Conservation (phyloP, 2,888 invertebrate species). For the Eristalis arbustorum region DNA sequence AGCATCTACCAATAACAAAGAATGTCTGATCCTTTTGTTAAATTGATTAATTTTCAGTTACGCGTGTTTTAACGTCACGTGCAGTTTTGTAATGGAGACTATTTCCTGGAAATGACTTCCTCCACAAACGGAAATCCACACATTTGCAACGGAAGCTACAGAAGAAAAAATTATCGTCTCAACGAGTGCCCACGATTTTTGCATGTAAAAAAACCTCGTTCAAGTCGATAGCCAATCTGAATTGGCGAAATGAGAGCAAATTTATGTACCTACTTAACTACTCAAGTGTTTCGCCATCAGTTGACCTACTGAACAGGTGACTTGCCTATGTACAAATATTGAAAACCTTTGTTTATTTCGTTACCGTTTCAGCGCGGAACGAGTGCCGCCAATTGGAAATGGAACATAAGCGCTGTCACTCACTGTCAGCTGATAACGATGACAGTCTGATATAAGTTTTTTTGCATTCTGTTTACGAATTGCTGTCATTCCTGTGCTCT, state of each 20-base stretch:
- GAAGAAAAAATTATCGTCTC: neutral
- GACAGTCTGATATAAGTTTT: neutral
- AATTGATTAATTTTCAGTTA: neutral
- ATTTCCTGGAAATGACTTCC: neutral
- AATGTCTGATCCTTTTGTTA: neutral
- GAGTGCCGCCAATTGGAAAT: neutral
- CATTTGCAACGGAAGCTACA: neutral
- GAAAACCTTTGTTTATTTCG: neutral
- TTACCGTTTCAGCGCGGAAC: neutral
- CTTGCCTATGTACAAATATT: neutral
- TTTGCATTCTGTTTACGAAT: conserved; percentile 29
- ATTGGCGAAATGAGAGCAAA: neutral
- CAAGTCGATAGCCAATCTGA: neutral
- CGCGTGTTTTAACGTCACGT: neutral
- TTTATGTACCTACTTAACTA: neutral
- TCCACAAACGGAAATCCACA: neutral
- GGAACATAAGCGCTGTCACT: neutral
- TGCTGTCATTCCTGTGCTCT: neutral
- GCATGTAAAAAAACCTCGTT: neutral
- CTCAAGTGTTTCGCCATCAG: neutral
- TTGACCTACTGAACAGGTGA: conserved; percentile 6
- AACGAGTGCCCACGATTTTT: neutral
- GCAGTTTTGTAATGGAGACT: neutral
- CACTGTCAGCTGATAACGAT: conserved; percentile 21
- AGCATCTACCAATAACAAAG: too few species aligned